A percentile compares a stretch with the other conserved stretches of the same genome.
Conservation (phyloP, 2,797 vertebrate species). For the Chanos chanos region DNA sequence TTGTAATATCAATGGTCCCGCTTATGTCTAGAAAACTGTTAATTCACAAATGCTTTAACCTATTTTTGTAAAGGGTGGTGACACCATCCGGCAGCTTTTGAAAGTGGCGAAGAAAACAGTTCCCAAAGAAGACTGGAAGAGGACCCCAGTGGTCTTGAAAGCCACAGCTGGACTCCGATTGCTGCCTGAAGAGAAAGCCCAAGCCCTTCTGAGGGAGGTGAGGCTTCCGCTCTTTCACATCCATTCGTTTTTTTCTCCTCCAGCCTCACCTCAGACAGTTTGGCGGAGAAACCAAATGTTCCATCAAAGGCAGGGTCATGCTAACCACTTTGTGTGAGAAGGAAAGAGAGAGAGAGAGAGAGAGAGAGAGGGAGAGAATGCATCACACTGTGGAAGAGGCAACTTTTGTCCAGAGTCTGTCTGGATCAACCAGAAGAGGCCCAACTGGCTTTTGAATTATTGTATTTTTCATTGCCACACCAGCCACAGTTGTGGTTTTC, state of each 20-base stretch:
- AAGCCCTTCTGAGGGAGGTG: slow-evolving; percentile 85
- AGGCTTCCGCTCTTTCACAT: slow-evolving; percentile 32
- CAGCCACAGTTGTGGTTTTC: slow-evolving; percentile 61
- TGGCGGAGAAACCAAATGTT: slow-evolving; percentile 57
- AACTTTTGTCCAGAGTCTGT: slow-evolving; percentile 75
- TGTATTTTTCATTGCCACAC: slow-evolving; percentile 63
- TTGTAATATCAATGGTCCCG: too few relatives aligned
- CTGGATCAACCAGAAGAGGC: slow-evolving; percentile 64
- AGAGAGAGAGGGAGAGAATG: slow-evolving; percentile 50
- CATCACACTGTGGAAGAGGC: slow-evolving; percentile 67
- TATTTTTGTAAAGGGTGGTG: slow-evolving; percentile 75
- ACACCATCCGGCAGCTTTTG: slow-evolving; percentile 81
- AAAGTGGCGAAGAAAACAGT: slow-evolving; percentile 86
- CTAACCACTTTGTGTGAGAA: slow-evolving; percentile 74
- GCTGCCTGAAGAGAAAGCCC: slow-evolving; percentile 84
- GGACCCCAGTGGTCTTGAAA: slow-evolving; percentile 91
- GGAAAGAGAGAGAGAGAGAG: slow-evolving; percentile 56
- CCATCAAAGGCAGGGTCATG: slow-evolving; percentile 58
- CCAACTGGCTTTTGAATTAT: slow-evolving; percentile 68
- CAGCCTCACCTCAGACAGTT: slow-evolving; percentile 59
- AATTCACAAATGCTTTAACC: neutral
- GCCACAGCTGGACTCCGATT: slow-evolving; percentile 93
- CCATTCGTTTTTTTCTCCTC: slow-evolving; percentile 8
- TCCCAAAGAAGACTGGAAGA: slow-evolving; percentile 84
- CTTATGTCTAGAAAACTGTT: too few relatives aligned